phyloP scores from a whole-genome alignment of 2,113 vertebrate genomes.

The Fregetta grallaria region DNA sequence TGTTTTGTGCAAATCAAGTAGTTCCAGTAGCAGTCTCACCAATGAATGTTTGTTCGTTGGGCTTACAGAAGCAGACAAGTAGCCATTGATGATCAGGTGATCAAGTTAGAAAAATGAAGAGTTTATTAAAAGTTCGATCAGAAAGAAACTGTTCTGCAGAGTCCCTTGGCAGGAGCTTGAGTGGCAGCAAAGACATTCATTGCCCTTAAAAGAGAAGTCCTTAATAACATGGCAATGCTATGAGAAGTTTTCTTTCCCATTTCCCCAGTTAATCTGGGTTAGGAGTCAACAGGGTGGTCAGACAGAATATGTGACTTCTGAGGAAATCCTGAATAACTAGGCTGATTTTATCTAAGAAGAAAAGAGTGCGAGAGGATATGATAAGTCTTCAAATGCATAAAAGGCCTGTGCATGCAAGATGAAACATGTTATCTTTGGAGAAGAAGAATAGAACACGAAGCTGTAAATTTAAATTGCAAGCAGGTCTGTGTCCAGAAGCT shows the following conservation, averaged over 20 bases:
- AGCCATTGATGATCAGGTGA: neutral
- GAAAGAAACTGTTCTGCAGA: neutral
- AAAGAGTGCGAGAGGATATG: neutral
- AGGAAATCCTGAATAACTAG: neutral
- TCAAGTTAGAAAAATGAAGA: neutral
- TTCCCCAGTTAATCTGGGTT: neutral
- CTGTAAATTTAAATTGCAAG: neutral
- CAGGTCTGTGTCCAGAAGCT: neutral
- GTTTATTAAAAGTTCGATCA: neutral
- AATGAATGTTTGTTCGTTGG: neutral
- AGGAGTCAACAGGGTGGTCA: neutral
- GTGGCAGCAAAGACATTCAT: neutral
- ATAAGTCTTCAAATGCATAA: neutral
- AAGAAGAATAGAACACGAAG: neutral
- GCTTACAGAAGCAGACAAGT: neutral
- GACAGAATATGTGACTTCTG: neutral
- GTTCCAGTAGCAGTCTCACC: neutral
- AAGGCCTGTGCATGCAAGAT: neutral
- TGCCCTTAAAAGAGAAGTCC: neutral
- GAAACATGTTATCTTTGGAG: neutral
- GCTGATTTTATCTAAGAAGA: neutral
- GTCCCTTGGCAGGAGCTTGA: neutral
- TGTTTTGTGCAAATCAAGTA: neutral
- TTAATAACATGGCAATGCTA: neutral
- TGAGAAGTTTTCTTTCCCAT: neutral